phyloP scores from a whole-genome alignment of 2,113 vertebrate species.

The Neodon shergylaensis region DNA sequence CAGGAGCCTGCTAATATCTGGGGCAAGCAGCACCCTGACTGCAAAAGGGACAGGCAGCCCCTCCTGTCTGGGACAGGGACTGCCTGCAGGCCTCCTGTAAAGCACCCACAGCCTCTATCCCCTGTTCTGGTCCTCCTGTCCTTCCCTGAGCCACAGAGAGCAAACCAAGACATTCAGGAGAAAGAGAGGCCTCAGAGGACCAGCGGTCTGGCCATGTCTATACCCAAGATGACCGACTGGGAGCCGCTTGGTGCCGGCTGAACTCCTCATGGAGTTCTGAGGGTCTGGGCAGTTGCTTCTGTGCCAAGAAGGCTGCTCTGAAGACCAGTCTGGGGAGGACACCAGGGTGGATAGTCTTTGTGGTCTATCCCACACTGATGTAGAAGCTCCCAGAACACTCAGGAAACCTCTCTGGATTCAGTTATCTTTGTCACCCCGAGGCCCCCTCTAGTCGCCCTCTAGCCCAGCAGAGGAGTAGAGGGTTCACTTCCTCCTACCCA shows the following conservation, averaged over 20 bases:
- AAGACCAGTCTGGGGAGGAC: constrained; percentile 52
- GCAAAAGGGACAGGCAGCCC: not conserved
- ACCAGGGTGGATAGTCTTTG: constrained; percentile 1
- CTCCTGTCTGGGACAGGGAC: not conserved
- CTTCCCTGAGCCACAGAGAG: constrained; percentile 44
- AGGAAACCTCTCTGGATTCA: constrained; percentile 76
- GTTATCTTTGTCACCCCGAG: constrained; percentile 54
- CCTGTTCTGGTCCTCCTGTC: not conserved
- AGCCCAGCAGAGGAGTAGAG: constrained; percentile 37
- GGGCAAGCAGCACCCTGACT: not conserved
- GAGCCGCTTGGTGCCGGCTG: not conserved
- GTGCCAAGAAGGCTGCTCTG: not conserved
- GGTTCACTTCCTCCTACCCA: constrained; percentile 51
- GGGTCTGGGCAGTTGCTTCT: constrained; percentile 41
- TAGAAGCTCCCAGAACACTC: constrained; percentile 79
- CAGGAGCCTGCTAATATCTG: constrained; percentile 15
- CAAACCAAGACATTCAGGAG: constrained; percentile 5
- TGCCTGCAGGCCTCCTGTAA: not conserved
- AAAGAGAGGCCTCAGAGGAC: not conserved
- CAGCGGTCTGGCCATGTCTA: not conserved
- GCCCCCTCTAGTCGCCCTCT: constrained; percentile 55
- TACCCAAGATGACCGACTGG: not conserved
- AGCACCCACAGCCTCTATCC: not conserved
- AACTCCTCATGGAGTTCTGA: constrained; percentile 11
- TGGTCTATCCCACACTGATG: constrained; percentile 19